Evolutionary conservation across 2,888 invertebrate genomes (phyloP), one percentile per base, ranked within the genome.

Genomic region (Diarsia dahlii): DNA sequence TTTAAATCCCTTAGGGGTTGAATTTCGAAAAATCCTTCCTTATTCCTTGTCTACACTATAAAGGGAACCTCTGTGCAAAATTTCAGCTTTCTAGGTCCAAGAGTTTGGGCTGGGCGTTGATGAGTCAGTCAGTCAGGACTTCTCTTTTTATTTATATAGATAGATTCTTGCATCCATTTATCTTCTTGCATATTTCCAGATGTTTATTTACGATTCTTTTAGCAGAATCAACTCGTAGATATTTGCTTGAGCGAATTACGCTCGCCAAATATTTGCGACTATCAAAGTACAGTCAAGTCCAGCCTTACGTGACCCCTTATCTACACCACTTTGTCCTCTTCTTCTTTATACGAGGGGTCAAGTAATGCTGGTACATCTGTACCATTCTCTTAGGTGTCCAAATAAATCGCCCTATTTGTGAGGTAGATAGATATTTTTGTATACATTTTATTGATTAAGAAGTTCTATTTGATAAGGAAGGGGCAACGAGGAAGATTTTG

Each of bases 251-350:
- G 28, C 46, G 20, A 74, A 63, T 81, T 67, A 74, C 34, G 10
- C 12, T 18, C 39, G 18, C 18, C 60, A 82, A 78, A 78, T 74
- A 71, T 81, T 82, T 78, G 63, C 48, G 20, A 48, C 56, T 48
- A 82, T 82, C 60, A 73, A 68, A 54, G 68, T 39, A 39, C 39
- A 39, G 39, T 8, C 39, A 8, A 6, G 39, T 1, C 39, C 39
- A 39, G 39, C 39, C 5, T 39, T 8, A 39, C 39, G 8, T 39
- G 39, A 39, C 8, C 39, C 8, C 39, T 39, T 8, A 8, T 39
- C 39, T 39, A 39, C 8, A 39, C 39, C 39, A 39, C 6, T 39
- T 39, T 5, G 39, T 8, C 39, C 39, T 39, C 39, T 39, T 39
- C 39, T 39, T 39, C 39, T 39, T 39, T 39, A 39, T 39, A 39